These are phyloP conservation scores for Zapus hudsonius DNA, from an alignment of 2,113 vertebrate species.

Conservation along the genomic window DNA sequence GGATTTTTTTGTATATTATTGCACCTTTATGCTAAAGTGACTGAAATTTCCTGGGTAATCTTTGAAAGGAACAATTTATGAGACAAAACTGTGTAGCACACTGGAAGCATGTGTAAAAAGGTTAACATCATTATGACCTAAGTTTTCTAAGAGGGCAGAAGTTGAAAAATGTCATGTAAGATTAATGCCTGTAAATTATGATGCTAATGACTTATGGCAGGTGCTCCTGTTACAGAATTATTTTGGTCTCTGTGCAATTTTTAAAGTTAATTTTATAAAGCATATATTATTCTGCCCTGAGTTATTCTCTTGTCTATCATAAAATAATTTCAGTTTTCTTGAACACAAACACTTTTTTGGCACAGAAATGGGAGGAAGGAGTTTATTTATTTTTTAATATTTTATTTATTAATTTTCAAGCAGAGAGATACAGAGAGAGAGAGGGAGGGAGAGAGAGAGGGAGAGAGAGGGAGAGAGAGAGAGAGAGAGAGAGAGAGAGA, in stretches of 20 bases:
- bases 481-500: too few relatives aligned
- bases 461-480: too few relatives aligned
- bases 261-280: slow-evolving; percentile 25
- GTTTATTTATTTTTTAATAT: too few relatives aligned
- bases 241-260: not conserved
- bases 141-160: slow-evolving; percentile 60
- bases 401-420: too few relatives aligned
- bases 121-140: slow-evolving; percentile 70
- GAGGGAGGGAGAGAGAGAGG: too few relatives aligned
- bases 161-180: slow-evolving; percentile 66
- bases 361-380: too few relatives aligned
- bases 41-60: not conserved
- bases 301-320: slow-evolving; percentile 3
- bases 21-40: not conserved
- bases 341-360: not conserved
- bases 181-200: slow-evolving; percentile 62
- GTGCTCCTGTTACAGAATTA: slow-evolving; percentile 26
- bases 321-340: not conserved
- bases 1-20: not conserved
- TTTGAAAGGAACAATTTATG: slow-evolving; percentile 42
- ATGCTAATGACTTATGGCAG: slow-evolving; percentile 69
- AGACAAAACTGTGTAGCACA: slow-evolving; percentile 15
- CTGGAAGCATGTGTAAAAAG: slow-evolving; percentile 69
- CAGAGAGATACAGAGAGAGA: too few relatives aligned
- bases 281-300: not conserved